Evolutionary conservation across 2,888 invertebrate species (phyloP).

Genomic region (Athalia circularis): DNA sequence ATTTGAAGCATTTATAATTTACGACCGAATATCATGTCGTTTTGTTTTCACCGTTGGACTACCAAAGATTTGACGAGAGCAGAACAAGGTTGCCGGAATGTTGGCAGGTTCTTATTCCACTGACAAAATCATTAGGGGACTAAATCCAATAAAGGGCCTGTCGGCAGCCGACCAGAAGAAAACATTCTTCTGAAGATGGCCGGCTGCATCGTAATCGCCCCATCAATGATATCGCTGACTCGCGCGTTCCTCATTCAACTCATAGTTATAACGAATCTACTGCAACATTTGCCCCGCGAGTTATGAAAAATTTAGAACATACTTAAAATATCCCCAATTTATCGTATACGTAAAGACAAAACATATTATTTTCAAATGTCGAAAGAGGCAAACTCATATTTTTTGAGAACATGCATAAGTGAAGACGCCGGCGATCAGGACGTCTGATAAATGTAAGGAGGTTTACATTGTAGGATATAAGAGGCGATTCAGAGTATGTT

Average conservation of each 20-base stretch:
- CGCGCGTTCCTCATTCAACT: conserved; percentile 43
- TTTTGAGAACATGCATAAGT: no score
- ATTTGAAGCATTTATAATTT: conserved; percentile 53
- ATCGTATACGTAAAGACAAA: no score
- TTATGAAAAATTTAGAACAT: conserved; percentile 10
- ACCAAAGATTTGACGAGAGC: conserved; percentile 55
- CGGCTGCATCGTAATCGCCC: conserved; percentile 65
- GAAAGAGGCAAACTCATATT: no score
- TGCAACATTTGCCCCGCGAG: conserved; percentile 7
- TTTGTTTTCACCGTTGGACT: conserved; percentile 36
- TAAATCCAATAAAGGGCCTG: conserved; percentile 68
- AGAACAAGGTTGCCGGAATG: conserved; percentile 62
- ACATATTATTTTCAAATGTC: no score
- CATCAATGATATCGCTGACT: conserved; percentile 59
- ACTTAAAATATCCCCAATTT: not conserved
- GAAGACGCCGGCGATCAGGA: no score
- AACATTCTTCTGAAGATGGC: conserved; percentile 66
- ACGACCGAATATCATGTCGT: conserved; percentile 48
- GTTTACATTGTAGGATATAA: no score
- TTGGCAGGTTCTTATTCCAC: conserved; percentile 63
- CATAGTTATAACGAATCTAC: conserved; percentile 17
- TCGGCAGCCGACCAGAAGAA: conserved; percentile 60
- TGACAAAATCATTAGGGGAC: conserved; percentile 69
- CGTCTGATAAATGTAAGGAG: not conserved
- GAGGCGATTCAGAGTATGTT: not conserved